Base-by-base conservation (phyloP, 2,888 invertebrate genomes). In the Nemapogon koenigi region DNA sequence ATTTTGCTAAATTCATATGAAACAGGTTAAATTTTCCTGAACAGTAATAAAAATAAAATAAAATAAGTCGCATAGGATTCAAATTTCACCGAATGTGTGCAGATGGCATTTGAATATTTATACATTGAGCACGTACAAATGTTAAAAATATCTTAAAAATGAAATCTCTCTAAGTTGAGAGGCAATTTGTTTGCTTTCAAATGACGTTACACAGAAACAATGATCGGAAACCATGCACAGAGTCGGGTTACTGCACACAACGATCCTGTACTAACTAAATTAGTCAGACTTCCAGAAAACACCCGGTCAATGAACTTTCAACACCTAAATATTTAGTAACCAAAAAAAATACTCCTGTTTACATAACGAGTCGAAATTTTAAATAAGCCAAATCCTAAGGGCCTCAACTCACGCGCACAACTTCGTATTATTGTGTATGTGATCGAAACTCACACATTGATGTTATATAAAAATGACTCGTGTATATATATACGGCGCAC, bases 241-340 rank as follows among this genome's bases (percentile, higher is more conserved):
- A n/a, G n/a, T n/a, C n/a, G n/a, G n/a, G n/a, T n/a, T n/a, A n/a
- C n/a, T n/a, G 45, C 46, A 50, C 52, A 48, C 46, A 59, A 54
- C 57, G 53, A 62, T 65, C 63, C 63, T 25, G 62, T 70, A 67
- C 59, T 56, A 55, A 53, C 47, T n/a, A 63, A 69, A 75, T 76
- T 75, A 76, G 71, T 75, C 75, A 78, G 69, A 63, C 58, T 68
- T 76, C 76, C 75, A 72, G 71, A 75, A 76, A 73, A 71, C 10
- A 59, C 53, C 52, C 61, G 73, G 70, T 55, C 70, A 53, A 54
- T 62, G 73, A 78, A 67, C 76, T 64, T 62, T 55, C 64, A 62
- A 59, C 60, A 68, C 69, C 75, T 73, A 73, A 76, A 70, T 73
- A 73, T 71, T 71, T 73, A 27, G 40, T 36, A 63, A 58, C 57